These are phyloP conservation scores for Microcebus murinus DNA, from an alignment of 2,113 vertebrate genomes.

Conservation along the genomic window DNA sequence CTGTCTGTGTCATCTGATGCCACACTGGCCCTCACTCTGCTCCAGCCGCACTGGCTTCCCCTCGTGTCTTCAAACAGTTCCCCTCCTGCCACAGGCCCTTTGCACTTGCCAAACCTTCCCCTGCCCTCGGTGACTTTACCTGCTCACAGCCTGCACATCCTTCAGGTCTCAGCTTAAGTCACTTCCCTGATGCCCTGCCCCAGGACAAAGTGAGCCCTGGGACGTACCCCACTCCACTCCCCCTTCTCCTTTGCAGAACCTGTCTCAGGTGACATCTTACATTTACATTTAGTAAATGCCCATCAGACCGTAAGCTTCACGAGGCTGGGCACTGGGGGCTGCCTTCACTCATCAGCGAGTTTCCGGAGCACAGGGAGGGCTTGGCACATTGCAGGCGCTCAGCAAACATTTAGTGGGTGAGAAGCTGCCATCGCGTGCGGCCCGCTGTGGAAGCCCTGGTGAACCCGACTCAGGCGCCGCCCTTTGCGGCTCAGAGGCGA, in stretches of 20 bases:
- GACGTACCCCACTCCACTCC: background rate
- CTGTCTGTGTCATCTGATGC: background rate
- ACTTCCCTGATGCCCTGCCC: background rate
- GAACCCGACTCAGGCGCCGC: background rate
- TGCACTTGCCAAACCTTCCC: background rate
- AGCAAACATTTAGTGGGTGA: background rate
- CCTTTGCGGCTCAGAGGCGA: background rate
- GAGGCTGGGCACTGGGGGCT: background rate
- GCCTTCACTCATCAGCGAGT: background rate
- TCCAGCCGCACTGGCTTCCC: background rate
- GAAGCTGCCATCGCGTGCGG: too few relatives aligned
- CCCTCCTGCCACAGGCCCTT: background rate
- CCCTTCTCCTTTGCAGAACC: background rate
- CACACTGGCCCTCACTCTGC: fast-evolving
- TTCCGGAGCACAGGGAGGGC: background rate
- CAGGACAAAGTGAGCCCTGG: background rate
- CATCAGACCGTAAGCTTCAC: background rate
- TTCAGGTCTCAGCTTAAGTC: background rate
- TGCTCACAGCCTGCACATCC: background rate
- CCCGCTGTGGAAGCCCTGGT: too few relatives aligned
- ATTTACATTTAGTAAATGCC: background rate
- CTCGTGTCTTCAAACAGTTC: background rate
- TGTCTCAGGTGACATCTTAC: background rate
- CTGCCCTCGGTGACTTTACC: background rate
- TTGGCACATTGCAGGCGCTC: background rate